Conservation (phyloP, 2,113 vertebrate species). For the Butastur rufipennis region DNA sequence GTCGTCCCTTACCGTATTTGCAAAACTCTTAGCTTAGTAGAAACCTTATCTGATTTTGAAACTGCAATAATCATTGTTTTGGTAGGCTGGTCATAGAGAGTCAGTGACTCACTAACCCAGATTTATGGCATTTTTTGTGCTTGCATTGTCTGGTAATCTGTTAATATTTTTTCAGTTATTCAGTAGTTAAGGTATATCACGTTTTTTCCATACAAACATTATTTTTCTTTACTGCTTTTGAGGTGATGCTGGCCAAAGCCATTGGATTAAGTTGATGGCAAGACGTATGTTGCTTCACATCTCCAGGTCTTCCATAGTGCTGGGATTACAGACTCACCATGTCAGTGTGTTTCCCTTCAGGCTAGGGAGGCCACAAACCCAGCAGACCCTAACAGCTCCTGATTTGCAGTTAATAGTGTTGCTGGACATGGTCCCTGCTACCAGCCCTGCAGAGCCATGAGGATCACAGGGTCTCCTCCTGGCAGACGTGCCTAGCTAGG, state of each 20-base stretch:
- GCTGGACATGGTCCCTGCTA: not conserved
- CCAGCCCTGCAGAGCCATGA: accelerated
- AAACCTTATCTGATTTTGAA: not conserved
- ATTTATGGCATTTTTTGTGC: not conserved
- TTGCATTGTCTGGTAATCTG: not conserved
- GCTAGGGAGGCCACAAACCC: no score
- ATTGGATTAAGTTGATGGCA: not conserved
- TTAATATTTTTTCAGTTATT: not conserved
- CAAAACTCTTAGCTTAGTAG: not conserved
- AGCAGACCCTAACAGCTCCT: not conserved
- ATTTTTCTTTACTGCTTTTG: not conserved
- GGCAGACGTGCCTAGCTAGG: accelerated
- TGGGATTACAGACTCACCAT: not conserved
- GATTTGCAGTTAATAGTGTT: not conserved
- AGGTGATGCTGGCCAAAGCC: not conserved
- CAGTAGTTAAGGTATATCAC: not conserved
- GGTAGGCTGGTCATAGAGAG: accelerated
- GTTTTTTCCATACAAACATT: no score
- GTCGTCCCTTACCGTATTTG: not conserved
- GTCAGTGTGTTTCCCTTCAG: accelerated
- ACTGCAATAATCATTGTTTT: not conserved
- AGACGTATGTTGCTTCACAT: accelerated
- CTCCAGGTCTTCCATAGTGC: not conserved
- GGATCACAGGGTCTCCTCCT: not conserved
- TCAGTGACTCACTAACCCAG: not conserved